Base-by-base conservation (phyloP, 1,140 invertebrate species). In the Drusus annulatus region DNA sequence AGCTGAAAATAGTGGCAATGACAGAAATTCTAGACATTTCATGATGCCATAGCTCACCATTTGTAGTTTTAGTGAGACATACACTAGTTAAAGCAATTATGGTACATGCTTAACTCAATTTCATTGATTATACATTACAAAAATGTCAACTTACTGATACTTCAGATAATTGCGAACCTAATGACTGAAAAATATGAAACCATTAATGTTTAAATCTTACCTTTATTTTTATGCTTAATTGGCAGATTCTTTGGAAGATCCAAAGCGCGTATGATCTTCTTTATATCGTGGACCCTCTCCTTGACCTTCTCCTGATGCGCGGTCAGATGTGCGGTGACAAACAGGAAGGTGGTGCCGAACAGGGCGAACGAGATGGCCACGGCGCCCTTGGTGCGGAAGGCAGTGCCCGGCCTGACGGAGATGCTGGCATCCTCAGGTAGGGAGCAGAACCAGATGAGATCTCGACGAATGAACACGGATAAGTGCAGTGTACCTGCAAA, bases 391-490 rank as follows among this genome's bases (percentile, higher is more conserved):
- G 97, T 98, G 78, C 96, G 92, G 85, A 98, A 96, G 0, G 95
- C 95, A 58, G 94, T 96, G 0, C 94, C 96, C 0, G 96, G 94
- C 84, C 97, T 90, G n/a, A 97, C 96, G 10, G 96, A 96, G 78
- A 97, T 92, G 84, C 92, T 94, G 16, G 94, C 93, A 83, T 97
- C 96, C 90, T 98, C 96, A 0, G 96, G 93, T n/a, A 95, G 91
- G 85, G 93, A 98, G 86, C 96, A 97, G 85, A 96, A 98, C 97
- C 97, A 98, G 82, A 98, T 96, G 3, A 99, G 91, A 88, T 98
- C 97, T 80, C 97, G 90, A 58, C 96, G 88, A 71, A 98, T 90
- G 86, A 97, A 98, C 75, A 98, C 89, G 51, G 94, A 93, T 54
- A 98, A 87, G 88, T 98, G 96, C 31, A 98, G 90, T 62, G 96